Evolutionary conservation across 2,888 invertebrate species (phyloP), one percentile per base, ranked within the genome.

Genomic region (Oscheius sp.): DNA sequence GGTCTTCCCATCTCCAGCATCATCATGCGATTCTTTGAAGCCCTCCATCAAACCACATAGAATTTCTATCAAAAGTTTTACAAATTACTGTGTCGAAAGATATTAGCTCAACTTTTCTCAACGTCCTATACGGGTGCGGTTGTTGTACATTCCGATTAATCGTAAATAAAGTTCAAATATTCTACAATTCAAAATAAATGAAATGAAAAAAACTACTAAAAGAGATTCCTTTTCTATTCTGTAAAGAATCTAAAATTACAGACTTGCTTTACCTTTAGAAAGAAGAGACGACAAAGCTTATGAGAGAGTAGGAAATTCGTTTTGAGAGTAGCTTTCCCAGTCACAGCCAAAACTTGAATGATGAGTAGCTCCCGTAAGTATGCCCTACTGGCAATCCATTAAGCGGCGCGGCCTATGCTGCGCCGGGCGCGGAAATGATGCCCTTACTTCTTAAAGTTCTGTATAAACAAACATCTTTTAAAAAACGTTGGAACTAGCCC

Each of bases 51-150:
- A 65, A 33, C 68, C 68, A 12, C 68, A 68, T 50, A 45, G 68
- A 48, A 68, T 68, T 23, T 68, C 68, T 10, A 68, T 68, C 17
- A 68, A 68, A 27, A 68, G 68, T 45, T 61, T 68, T 37, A 68
- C 68, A 27, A 58, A 45, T 23, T 58, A 68, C 37, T 46, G 42
- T 23, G 20, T 52, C 10, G 65, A 65, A 15, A 52, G 34, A 3
- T 65, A 31, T 29, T 61, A 61, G 45, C 45, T 39, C 45, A 39
- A 45, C 5, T 8, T 25, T 45, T 31, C 31, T 45, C 31, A 20
- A 42, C 57, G 39, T 57, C 20, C 10, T 57, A 17, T 25, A 61
- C 61, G 61, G 61, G 61, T 61, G 17, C 45, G 27, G 5, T 31
- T 61, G 42, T 61, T 61, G 61, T 61, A 61, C 61, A 61, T 61